Conservation (phyloP, 2,113 vertebrate genomes). For the Hydropotes inermis region DNA sequence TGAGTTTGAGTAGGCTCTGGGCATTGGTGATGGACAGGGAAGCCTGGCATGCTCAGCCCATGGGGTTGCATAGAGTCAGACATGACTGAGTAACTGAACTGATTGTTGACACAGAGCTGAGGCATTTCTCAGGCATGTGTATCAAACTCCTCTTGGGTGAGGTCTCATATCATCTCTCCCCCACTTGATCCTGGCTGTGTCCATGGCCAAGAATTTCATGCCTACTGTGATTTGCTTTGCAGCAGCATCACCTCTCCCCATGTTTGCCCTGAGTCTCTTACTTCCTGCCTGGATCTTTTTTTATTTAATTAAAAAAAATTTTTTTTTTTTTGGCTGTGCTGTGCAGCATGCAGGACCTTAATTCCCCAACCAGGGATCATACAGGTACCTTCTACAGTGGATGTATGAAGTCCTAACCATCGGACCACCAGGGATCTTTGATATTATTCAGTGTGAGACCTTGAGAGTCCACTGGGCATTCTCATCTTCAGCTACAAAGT, state of each 20-base stretch:
- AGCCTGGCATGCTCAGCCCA: background rate
- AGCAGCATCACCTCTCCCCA: background rate
- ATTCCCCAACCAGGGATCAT: background rate
- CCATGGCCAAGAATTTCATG: background rate
- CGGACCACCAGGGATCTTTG: background rate
- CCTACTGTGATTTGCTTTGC: background rate
- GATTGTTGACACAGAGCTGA: background rate
- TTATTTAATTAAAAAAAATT: background rate
- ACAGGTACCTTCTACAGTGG: background rate
- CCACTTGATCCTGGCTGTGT: background rate
- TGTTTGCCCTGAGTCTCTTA: background rate
- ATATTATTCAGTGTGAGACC: background rate
- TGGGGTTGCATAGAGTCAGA: background rate
- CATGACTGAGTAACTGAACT: background rate
- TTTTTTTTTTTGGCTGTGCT: background rate
- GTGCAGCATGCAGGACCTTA: background rate
- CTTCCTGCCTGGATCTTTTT: background rate
- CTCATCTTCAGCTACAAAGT: background rate
- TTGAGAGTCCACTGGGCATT: background rate
- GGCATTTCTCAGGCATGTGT: background rate
- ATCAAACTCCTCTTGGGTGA: background rate
- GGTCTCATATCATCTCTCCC: background rate
- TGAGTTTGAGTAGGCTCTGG: background rate
- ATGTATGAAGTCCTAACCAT: background rate
- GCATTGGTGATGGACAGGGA: background rate